phyloP scores from a whole-genome alignment of 2,797 vertebrate species.

The Platyrinchus mystaceus region DNA sequence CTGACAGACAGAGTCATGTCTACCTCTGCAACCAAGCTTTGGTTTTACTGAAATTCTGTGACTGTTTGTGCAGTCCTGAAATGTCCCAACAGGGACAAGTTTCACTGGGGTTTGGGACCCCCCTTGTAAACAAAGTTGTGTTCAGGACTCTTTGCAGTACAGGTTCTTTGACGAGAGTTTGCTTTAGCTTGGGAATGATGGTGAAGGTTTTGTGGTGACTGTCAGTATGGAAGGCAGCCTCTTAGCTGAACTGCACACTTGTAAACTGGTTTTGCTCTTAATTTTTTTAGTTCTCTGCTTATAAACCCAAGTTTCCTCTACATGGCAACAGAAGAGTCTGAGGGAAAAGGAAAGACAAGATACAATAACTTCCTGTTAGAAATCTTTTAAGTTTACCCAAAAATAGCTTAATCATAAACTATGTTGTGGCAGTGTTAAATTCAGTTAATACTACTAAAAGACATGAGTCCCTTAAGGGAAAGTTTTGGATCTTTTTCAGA shows the following conservation, averaged over 20 bases:
- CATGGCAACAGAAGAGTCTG: neutral
- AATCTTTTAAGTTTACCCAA: neutral
- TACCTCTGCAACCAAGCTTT: neutral
- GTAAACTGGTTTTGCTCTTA: neutral
- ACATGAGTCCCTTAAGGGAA: neutral
- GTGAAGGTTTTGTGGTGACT: neutral
- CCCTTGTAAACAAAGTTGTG: neutral
- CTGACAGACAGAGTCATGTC: neutral
- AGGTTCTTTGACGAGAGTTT: neutral
- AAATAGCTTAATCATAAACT: neutral
- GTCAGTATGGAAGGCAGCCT: neutral
- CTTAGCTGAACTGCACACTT: neutral
- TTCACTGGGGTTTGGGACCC: neutral
- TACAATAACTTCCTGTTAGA: neutral
- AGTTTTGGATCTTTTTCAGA: neutral
- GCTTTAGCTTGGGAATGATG: neutral
- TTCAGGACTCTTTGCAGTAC: neutral
- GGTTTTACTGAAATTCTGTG: neutral
- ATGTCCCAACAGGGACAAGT: neutral
- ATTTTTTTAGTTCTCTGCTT: neutral
- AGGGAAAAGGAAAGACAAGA: neutral
- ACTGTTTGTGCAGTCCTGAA: neutral
- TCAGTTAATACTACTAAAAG: neutral
- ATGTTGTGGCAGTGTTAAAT: neutral
- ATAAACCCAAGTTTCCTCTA: neutral